Evolutionary conservation across 2,888 invertebrate species (phyloP), one percentile per base, ranked within the genome.

Genomic region (Trichogramma dendrolimi): DNA sequence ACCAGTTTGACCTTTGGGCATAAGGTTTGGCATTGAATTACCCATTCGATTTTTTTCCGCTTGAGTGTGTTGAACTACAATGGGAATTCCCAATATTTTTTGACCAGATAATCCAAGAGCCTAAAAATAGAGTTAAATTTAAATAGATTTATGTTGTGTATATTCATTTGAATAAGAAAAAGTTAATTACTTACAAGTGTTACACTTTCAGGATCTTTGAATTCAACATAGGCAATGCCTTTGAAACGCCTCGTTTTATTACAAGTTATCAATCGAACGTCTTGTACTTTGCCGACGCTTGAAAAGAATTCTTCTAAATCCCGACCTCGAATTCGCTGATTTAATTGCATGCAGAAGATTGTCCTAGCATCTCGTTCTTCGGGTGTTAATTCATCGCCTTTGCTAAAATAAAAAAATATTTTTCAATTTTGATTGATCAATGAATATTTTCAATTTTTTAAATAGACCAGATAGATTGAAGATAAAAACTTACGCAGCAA

Each of bases 191-290:
- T 85, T 80, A 92, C 92, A 83, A 97, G 82, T 63, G 96, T 91
- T 6, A 99, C 98, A 67, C 96, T 95, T 81, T 97, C 97, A 1
- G 96, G 92, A 82, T 98, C 97, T 80, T 92, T 91, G 78, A 99
- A 99, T 81, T 99, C 99, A 64, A 99, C 95, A 77, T 99, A 99
- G n/a, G 98, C 94, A 72, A 99, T 98, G 52, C 99, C 99, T 81
- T 99, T 99, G 75, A 98, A 98, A 69, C 98, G 84, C 75, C 98
- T 87, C 0, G 99, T 99, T 81, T 98, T 97, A 81, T 97, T 98
- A 81, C 99, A 99, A 61, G 96, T 96, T 62, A 99, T 99, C 71
- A 99, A 88, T 73, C 98, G 86, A 27, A 99, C 99, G 83, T 99
- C 99, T 71, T 96, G 87, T 62, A 96, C 96, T 86, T 96, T 96